These are phyloP conservation scores for Gallinago solitaria DNA, from an alignment of 2,797 vertebrate genomes.

Conservation along the genomic window DNA sequence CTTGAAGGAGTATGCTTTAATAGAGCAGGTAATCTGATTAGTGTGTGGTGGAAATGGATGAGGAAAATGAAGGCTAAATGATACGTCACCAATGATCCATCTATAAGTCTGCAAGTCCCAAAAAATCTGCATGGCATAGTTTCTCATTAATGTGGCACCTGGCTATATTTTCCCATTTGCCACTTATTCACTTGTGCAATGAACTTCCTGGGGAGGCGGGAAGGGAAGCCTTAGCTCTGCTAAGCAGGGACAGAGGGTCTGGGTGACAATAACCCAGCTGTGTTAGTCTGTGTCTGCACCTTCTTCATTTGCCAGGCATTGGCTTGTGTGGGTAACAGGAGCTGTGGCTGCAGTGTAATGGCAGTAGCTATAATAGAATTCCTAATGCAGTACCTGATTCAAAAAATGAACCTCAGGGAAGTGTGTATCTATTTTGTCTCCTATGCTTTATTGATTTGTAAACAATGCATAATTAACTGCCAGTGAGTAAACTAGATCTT, in stretches of 20 bases:
- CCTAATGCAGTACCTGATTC: background rate
- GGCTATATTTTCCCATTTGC: background rate
- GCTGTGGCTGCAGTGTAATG: background rate
- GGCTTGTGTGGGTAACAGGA: background rate
- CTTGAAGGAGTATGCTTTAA: background rate
- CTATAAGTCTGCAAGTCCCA: background rate
- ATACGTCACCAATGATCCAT: background rate
- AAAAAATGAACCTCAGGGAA: background rate
- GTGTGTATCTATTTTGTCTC: background rate
- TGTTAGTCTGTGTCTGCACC: background rate
- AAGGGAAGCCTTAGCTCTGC: background rate
- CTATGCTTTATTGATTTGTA: background rate
- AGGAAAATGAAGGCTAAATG: background rate
- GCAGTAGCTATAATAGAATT: background rate
- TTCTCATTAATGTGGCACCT: background rate
- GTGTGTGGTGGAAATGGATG: background rate
- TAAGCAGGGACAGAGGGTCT: background rate
- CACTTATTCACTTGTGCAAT: background rate
- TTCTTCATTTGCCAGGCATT: background rate
- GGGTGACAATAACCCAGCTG: background rate
- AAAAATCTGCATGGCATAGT: background rate
- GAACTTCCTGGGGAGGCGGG: background rate
- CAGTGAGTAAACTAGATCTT: background rate
- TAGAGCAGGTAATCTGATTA: background rate
- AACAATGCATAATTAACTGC: background rate